Evolutionary conservation across 2,113 vertebrate species (phyloP), one percentile per base, ranked within the genome.

Genomic region (Pedionomus torquatus): DNA sequence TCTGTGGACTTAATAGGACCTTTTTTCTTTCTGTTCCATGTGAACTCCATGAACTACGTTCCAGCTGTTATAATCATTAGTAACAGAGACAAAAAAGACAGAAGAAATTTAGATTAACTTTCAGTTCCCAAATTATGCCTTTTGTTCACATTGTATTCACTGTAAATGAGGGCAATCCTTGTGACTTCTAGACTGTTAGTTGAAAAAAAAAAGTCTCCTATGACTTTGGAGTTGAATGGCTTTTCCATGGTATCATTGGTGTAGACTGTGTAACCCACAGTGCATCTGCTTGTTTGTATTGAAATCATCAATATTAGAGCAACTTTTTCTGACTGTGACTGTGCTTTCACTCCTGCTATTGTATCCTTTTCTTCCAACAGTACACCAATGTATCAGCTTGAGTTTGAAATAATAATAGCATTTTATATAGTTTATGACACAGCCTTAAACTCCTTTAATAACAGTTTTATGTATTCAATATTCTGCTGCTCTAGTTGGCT

Each of bases 361-460:
- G 66, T 94, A 72, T 68, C 77, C 52, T 95, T 82, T 77, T 82
- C 65, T 79, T 46, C 64, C 25, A 76, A 44, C 18, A 58, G n/a
- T 61, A 69, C 39, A 75, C 48, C 44, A 87, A 57, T 31, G 2
- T 76, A 94, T 37, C 65, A 92, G 55, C 70, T 78, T 93, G 51
- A 79, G 61, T 72, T 79, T 93, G 87, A 90, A 95, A 95, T 93
- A 96, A 92, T 87, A 97, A 94, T 90, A 95, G 74, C 77, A 71
- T 96, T 96, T 95, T 94, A 90, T 87, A 91, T 88, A 74, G 95
- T 96, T 96, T 96, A 96, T 92, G 93, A 91, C 93, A 94, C 71
- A 93, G 91, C 89, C 90, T 93, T 95, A 96, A 94, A 90, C 92
- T 93, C 93, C 68, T 94, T 94, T 96, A 97, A 97, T 92, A 93